Percentiles rank a stretch among this genome's conserved stretches.
phyloP scores from a whole-genome alignment of 1,140 invertebrate species.

The Drosophila bipectinata region DNA sequence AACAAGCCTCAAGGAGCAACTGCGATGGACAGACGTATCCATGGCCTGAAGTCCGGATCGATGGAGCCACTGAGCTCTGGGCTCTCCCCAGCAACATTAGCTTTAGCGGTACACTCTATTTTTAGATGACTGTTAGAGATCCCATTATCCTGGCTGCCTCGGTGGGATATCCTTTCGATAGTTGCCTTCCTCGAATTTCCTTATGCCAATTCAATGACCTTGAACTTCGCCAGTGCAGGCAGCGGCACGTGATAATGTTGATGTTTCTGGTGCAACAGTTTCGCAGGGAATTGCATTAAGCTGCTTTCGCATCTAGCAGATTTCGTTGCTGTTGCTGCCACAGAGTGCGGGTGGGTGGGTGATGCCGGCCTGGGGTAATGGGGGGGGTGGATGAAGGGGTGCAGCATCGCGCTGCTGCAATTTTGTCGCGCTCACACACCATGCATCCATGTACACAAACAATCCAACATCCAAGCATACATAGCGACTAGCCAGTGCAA shows the following conservation, averaged over 20 bases:
- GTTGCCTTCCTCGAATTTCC: constrained; percentile 12
- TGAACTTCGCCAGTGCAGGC: constrained; percentile 58
- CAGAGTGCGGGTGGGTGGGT: constrained; percentile 21
- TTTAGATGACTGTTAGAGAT: neutral
- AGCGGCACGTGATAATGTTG: constrained; percentile 38
- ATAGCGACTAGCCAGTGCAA: constrained; percentile 43
- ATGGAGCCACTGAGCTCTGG: constrained; percentile 34
- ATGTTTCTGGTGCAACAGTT: constrained; percentile 40
- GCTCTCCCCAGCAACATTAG: neutral
- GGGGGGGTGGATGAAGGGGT: neutral
- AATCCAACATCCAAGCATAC: constrained; percentile 28
- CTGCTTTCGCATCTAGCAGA: constrained; percentile 22
- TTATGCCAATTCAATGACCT: constrained; percentile 58
- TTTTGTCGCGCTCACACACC: constrained; percentile 36
- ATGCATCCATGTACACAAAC: constrained; percentile 16
- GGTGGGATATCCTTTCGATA: constrained; percentile 20
- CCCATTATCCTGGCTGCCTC: neutral
- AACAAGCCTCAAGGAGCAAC: constrained; percentile 16
- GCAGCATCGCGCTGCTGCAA: constrained; percentile 30
- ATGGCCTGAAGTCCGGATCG: constrained; percentile 23
- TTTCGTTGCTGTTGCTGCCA: constrained; percentile 11
- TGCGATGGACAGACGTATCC: no score
- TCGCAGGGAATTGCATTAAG: constrained; percentile 41
- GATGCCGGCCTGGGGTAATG: neutral
- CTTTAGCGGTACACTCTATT: constrained; percentile 24